phyloP scores from a whole-genome alignment of 64 coral and sea anemone genomes.

The Actinia tenebrosa region DNA sequence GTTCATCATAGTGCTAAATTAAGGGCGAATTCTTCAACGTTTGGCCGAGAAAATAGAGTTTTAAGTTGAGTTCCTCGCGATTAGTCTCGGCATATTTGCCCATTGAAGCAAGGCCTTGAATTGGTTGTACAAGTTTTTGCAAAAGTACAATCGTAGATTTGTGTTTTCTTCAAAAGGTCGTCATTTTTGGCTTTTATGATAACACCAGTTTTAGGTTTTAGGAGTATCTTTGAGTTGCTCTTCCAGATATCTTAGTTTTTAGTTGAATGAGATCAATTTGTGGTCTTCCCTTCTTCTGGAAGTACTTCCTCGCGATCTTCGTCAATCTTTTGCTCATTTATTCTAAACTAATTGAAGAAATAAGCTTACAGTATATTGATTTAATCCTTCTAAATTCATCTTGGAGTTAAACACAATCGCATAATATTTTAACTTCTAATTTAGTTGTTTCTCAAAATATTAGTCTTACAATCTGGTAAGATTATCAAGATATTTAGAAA shows the following conservation, averaged over 20 bases:
- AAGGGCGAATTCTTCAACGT: neutral
- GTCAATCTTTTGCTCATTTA: neutral
- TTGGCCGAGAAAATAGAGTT: neutral
- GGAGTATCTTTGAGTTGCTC: neutral
- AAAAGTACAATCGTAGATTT: neutral
- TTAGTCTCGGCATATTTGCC: slow-evolving; percentile 1
- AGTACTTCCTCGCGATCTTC: neutral
- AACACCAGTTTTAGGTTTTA: neutral
- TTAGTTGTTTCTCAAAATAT: neutral
- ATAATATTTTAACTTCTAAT: neutral
- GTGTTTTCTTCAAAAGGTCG: neutral
- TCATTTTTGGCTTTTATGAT: neutral
- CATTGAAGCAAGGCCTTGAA: neutral
- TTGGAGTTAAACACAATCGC: neutral
- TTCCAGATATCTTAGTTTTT: neutral
- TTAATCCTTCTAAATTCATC: neutral
- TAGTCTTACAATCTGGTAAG: neutral
- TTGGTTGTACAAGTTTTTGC: neutral
- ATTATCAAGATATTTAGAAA: neutral
- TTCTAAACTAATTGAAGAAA: too few relatives aligned
- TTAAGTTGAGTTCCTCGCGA: neutral
- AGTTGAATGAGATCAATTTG: neutral
- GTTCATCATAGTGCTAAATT: slow-evolving; percentile 22
- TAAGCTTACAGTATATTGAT: neutral
- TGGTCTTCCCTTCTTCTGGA: neutral